Evolutionary conservation across 2,113 vertebrate species (phyloP), one percentile per base, ranked within the genome.

Genomic region (Spea multiplicata): DNA sequence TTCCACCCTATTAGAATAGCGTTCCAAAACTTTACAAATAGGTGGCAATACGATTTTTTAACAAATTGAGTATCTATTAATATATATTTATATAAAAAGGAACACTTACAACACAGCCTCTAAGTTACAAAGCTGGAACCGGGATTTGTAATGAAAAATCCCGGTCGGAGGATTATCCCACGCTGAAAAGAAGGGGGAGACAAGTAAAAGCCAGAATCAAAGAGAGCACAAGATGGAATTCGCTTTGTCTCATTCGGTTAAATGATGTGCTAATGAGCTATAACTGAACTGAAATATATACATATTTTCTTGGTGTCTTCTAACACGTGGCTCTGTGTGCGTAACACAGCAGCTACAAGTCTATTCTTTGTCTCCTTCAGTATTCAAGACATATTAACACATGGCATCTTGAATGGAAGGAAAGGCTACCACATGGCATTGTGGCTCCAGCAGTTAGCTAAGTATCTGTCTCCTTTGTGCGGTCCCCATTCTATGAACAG

Each of bases 211-310:
- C 6, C 8, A 65, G 9, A 30, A 77, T 44, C 83, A 76, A 77
- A 73, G 68, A 48, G 82, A 79, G 62, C 57, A 76, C 82, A 84
- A 81, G 73, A 69, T 75, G 61, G 80, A 84, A 77, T 53, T 74
- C 62, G 78, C 78, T 68, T 83, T 82, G 57, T 71, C 73, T 66
- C 57, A 48, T 66, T 71, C 48, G 3, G 30, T 68, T 84, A 81
- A 84, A 76, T 77, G 47, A 78, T 48, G 78, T 83, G 74, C 74
- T 86, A 86, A 84, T 81, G 81, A 83, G 80, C 47, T 78, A 55
- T 78, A 88, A n/a, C n/a, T n/a, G n/a, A n/a, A n/a, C n/a, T n/a
- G n/a, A 72, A 77, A 64, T 66, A 44, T n/a, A 44, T 61, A 47
- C n/a, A 68, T 30, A 45, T 69, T 66, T 67, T 79, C 16, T 71